Evolutionary conservation across 1,140 invertebrate genomes (phyloP), one percentile per base, ranked within the genome.

Genomic region (Pseudobourletiella spinata): DNA sequence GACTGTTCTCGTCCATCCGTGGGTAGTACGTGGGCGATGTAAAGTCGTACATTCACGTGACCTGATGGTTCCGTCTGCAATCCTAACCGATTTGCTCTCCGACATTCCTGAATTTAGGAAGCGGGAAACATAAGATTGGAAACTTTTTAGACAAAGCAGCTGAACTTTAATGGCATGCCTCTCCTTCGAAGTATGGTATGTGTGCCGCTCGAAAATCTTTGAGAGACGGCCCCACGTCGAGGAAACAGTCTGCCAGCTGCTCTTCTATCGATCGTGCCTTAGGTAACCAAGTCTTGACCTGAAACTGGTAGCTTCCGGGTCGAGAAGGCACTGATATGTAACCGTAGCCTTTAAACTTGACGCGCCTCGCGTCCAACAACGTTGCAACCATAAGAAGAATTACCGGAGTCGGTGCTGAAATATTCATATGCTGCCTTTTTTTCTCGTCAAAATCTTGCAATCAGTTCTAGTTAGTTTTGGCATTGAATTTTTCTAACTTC

Each of bases 251-350:
- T 3, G 54, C 28, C 66, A 67, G 61, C 56, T 62, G 39, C 15
- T 67, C 66, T 20, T 35, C 18, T 6, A 62, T 50, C 15, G 54
- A 55, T 1, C 39, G 22, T 24, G 58, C 32, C 20, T 63, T 57
- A 1, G 62, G 59, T 43, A 55, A 64, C 66, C 66, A 67, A 6
- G 66, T 67, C n/a, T 39, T 15, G 18, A 67, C 42, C 16, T 61
- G 22, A 24, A 67, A 1, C 6, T 24, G 3, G n/a, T 67, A 61
- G 22, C 24, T 16, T 29, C 66, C 66, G 0, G 66, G 62, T 2
- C 22, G 30, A 1, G 59, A 44, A 14, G 66, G 66, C 11, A 67
- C 22, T 3, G 42, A 30, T 2, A 61, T 30, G 29, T 63, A 64
- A 6, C 57, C 65, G 18, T 67, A 67, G 2, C 65, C 65, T 44